Evolutionary conservation across 2,797 vertebrate species (phyloP), one percentile per base, ranked within the genome.

Genomic region (Denticeps clupeoides): DNA sequence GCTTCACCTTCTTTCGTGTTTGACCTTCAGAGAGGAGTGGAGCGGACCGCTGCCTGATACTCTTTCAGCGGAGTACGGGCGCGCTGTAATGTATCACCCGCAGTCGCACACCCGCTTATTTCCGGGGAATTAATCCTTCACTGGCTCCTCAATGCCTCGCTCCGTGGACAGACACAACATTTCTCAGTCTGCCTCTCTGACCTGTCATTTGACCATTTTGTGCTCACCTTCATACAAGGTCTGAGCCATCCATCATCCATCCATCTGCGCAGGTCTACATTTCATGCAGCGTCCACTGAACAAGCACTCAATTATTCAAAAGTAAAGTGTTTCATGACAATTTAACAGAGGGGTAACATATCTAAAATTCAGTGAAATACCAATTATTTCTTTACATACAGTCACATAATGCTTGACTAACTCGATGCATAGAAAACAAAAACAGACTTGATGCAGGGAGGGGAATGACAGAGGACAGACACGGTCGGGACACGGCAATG

Each of bases 201-300:
- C 33, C 19, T 31, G 35, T 49, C 41, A 44, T 45, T 19, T 54
- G n/a, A 7, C 18, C 27, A 49, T 40, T 56, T 55, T 58, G 19
- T 48, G 42, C 53, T 57, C 41, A 60, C 50, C 53, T 53, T 46
- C 55, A 49, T 18, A 2, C 33, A 37, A 37, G 33, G 33, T 15
- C 33, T 37, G 15, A 4, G 12, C 16, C 7, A 37, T 37, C 33
- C 33, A 37, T 37, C 33, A 16, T 13, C 29, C 33, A 7, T 10
- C 16, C 4, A 8, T 9, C 33, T 37, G 33, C n/a, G 37, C 33
- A 19, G 33, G 33, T 4, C 15, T 8, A 68, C 75, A 64, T 41
- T 73, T 75, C 68, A 72, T 45, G 47, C 40, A 41, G 60, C 55
- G 57, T 70, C 59, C 53, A 59, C 31, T 63, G 7, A 15, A 43